Evolutionary conservation across 2,797 vertebrate species (phyloP).

Genomic region (Macrochelys suwanniensis): DNA sequence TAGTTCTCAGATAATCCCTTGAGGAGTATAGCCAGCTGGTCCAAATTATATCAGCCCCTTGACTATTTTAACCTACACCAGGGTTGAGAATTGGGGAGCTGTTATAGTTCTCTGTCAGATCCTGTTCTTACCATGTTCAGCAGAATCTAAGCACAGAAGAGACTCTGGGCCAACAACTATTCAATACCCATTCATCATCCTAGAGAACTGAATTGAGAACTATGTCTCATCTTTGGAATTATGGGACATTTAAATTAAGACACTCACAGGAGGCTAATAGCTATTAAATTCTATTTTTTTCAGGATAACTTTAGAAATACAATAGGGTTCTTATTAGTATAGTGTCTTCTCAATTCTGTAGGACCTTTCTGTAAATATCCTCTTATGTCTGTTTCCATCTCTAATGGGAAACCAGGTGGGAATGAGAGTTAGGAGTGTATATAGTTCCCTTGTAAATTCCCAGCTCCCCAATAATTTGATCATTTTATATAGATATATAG

Average conservation of each 20-base stretch:
- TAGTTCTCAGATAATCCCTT: not conserved
- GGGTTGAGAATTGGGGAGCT: not conserved
- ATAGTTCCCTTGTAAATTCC: not conserved
- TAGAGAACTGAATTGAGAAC: not conserved
- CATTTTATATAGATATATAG: not conserved
- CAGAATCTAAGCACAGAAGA: not conserved
- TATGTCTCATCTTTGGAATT: not conserved
- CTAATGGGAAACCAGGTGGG: not conserved
- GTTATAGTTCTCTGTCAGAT: not conserved
- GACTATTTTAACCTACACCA: not conserved
- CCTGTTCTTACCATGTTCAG: not conserved
- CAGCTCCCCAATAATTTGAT: not conserved
- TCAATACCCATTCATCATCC: not conserved
- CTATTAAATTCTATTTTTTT: not conserved
- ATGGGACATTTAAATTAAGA: not conserved
- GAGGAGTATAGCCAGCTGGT: not conserved
- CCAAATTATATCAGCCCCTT: not conserved
- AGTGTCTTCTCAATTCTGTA: not conserved
- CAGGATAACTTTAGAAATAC: not conserved
- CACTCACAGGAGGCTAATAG: not conserved
- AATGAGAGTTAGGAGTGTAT: not conserved
- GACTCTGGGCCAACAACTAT: not conserved
- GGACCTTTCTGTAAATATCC: too few relatives aligned
- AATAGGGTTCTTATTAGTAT: not conserved
- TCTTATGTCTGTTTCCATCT: not conserved